Evolutionary conservation across 2,888 invertebrate genomes (phyloP), one percentile per base, ranked within the genome.

Genomic region (Cheilosia pagana): DNA sequence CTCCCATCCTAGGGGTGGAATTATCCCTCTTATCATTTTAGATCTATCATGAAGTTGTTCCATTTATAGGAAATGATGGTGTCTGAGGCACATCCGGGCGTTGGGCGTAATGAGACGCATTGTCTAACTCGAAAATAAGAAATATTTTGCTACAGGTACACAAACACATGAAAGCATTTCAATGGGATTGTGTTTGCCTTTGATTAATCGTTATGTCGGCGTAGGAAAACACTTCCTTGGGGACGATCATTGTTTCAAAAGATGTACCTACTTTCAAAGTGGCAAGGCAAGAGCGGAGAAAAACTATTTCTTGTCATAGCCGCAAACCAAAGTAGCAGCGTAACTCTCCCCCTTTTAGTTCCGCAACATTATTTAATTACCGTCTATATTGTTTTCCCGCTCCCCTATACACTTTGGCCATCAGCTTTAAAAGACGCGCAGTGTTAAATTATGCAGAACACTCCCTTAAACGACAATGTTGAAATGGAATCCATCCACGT

Each of bases 11-110:
- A 14, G 2, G 2, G n/a, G 31, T 45, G 45, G 14, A 52, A 39
- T 53, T 35, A 23, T 45, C 12, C 43, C n/a, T 3, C 5, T 60
- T 60, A 53, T 53, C 43, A 72, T 62, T 62, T 43, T 45, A 72
- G 53, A 23, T 50, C 23, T 50, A 5, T 23, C 50, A 23, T 14
- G 21, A 6, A 7, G 12, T n/a, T 25, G 23, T 25, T 50, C 14
- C 21, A 50, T 50, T 50, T 3, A 14, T 4, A 21, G 14, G 5
- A 19, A n/a, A 3, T 6, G 23, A 14, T 23, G 50, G 1, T 14
- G 6, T 2, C 45, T 1, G 2, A 6, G 6, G 3, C 14, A 50
- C 14, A 25, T 50, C 14, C 5, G 23, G 6, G 2, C 50, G 12
- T 50, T 2, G 14, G 12, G 23, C 12, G 48, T 3, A 21, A 48